Evolutionary conservation across 2,797 vertebrate species (phyloP).

Genomic region (Graptemys geographica): DNA sequence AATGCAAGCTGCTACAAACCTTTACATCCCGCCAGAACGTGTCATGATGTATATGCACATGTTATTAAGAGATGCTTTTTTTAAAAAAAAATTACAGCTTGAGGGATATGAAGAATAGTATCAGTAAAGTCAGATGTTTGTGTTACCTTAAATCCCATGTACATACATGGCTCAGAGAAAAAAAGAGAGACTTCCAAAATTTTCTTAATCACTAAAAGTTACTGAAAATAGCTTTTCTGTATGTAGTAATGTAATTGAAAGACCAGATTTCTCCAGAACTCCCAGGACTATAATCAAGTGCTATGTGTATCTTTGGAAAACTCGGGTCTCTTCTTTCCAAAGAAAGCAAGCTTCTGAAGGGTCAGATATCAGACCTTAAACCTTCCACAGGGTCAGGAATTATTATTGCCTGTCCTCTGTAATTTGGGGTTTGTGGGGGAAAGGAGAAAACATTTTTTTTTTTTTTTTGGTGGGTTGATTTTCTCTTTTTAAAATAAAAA

Average conservation of each 20-base stretch:
- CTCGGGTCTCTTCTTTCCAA: slow-evolving; percentile 72
- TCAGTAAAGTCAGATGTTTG: not conserved
- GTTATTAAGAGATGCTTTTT: not conserved
- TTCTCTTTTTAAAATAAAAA: not conserved
- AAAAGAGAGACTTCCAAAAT: not conserved
- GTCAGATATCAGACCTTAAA: slow-evolving; percentile 76
- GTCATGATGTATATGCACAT: fast-evolving
- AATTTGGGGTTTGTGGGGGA: slow-evolving; percentile 20
- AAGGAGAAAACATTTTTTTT: slow-evolving; percentile 37
- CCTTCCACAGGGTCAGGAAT: slow-evolving; percentile 72
- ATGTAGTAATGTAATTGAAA: slow-evolving; percentile 60
- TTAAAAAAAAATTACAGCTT: not conserved
- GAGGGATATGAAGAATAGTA: not conserved
- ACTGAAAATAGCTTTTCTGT: slow-evolving; percentile 67
- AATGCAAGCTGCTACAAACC: not conserved
- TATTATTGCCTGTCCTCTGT: slow-evolving; percentile 49
- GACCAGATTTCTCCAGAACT: slow-evolving; percentile 73
- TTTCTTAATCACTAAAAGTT: slow-evolving; percentile 55
- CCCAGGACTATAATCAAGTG: slow-evolving; percentile 69
- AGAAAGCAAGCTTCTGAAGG: slow-evolving; percentile 75
- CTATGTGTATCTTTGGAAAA: slow-evolving; percentile 69
- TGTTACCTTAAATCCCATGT: not conserved
- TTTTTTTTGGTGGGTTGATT: not conserved
- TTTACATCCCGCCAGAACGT: fast-evolving
- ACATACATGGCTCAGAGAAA: not conserved